Base-by-base conservation (phyloP, 2,797 vertebrate genomes). In the Paratrypauchen microcephalus region DNA sequence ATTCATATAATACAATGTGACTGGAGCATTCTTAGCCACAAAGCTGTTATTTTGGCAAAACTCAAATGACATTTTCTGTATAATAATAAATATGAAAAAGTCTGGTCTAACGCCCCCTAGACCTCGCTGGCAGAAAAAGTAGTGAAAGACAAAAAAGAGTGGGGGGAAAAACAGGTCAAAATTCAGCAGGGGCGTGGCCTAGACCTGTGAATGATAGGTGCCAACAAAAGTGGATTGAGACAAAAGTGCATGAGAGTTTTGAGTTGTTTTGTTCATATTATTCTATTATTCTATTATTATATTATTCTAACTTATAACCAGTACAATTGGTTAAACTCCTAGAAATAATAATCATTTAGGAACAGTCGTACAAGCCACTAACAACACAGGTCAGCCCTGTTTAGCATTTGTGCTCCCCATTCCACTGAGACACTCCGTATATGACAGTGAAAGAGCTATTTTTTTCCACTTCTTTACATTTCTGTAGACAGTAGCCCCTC, bases 401-500 rank as follows among this genome's bases (percentile, higher is more conserved):
- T 48, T 32, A 32, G 30, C 6, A 32, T 48, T 16, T 18, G 47
- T 48, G 15, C 21, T 50, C 47, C 5, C 18, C 50, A 52, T 21
- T 8, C 50, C 19, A 52, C 50, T 21, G 11, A 55, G 21, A 24
- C 5, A 57, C 55, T 28, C 55, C 55, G 7, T 57, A 60, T n/a
- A 36, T 36, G 18, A 11, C 2, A 12, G 60, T 16, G 9, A 45
- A 45, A 62, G 36, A 45, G n/a, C 32, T 15, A n/a, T 41, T 23
- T 62, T 62, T 41, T 41, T 41, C 21, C n/a, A 62, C 36, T 41
- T 62, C 32, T 41, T 41, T 62, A 62, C 60, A 62, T 62, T 45
- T 62, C n/a, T 23, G n/a, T 36, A 62, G 52, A 52, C 28, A 26
- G 68, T 71, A 75, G 71, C 65, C 50, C 60, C 39, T 77, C 28